These are phyloP conservation scores for Catajapyx aquilonaris DNA, from an alignment of 1,140 invertebrate species.

Conservation along the genomic window DNA sequence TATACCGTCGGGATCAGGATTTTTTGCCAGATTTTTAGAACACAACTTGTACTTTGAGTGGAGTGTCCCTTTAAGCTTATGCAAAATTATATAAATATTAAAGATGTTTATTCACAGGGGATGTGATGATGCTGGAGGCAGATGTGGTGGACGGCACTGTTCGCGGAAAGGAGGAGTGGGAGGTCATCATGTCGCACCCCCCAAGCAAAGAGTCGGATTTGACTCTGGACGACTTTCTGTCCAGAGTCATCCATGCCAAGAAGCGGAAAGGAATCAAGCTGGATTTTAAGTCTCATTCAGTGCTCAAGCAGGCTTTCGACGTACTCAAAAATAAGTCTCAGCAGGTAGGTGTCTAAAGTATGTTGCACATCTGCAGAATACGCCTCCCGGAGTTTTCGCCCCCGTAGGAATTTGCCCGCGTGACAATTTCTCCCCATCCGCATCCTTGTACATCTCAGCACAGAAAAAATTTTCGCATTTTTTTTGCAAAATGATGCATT, in stretches of 20 bases:
- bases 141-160: slow-evolving; percentile 52
- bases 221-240: slow-evolving; percentile 47
- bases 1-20: no score
- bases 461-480: no score
- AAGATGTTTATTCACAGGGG: slow-evolving; percentile 24
- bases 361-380: no score
- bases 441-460: no score
- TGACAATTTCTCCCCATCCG: no score
- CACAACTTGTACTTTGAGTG: no score
- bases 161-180: slow-evolving; percentile 15
- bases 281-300: slow-evolving; percentile 66
- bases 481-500: no score
- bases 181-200: slow-evolving; percentile 74
- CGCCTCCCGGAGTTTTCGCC: no score
- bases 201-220: slow-evolving; percentile 49
- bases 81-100: no score
- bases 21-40: no score
- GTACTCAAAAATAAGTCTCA: slow-evolving; percentile 25
- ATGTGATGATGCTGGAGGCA: slow-evolving; percentile 65
- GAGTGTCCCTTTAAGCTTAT: no score
- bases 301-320: slow-evolving; percentile 39
- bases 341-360: slow-evolving; percentile 19
- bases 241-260: slow-evolving; percentile 26
- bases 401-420: no score
- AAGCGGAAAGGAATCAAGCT: slow-evolving; percentile 56